Base-by-base conservation (phyloP, 1,140 invertebrate species). In the Meloidogyne exigua region DNA sequence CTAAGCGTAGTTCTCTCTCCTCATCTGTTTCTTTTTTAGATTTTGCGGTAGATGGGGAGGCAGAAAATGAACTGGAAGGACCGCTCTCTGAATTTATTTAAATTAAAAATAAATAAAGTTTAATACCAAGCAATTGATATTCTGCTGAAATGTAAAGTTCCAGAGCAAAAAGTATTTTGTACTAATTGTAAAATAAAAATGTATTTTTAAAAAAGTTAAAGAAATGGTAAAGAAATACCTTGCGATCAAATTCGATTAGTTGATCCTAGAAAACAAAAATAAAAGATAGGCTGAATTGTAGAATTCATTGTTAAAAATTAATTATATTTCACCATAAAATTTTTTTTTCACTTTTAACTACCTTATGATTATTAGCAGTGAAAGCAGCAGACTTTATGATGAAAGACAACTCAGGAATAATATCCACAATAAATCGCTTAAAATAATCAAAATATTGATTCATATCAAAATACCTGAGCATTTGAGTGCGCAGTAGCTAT, bases 391-490 rank as follows among this genome's bases (percentile, higher is more conserved):
- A 76, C 32, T 76, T 64, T 28, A 84, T 32, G 25, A 84, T 82
- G 49, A 80, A 83, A 44, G 68, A 72, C 63, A 84, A 57, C 32
- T 82, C 83, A 10, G 83, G 83, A 39, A 84, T 83, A 42, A 84
- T 84, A 64, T 84, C 83, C 32, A 84, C 73, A 26, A 84, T 77
- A 75, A 84, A 84, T 18, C 83, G 75, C 74, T 83, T 80, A 44
- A 44, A 21, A 23, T n/a, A n/a, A n/a, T n/a, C n/a, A n/a, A n/a
- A n/a, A n/a, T n/a, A n/a, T n/a, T n/a, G n/a, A n/a, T n/a, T n/a
- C n/a, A n/a, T n/a, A n/a, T n/a, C n/a, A n/a, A n/a, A n/a, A n/a
- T n/a, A n/a, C 25, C 15, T 70, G 25, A 7, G 18, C 32, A 44
- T 57, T n/a, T 57, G 49, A n/a, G 18, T 57, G 49, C 62, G n/a